Conservation (phyloP, 2,888 invertebrate genomes). For the Mythimna ferrago region DNA sequence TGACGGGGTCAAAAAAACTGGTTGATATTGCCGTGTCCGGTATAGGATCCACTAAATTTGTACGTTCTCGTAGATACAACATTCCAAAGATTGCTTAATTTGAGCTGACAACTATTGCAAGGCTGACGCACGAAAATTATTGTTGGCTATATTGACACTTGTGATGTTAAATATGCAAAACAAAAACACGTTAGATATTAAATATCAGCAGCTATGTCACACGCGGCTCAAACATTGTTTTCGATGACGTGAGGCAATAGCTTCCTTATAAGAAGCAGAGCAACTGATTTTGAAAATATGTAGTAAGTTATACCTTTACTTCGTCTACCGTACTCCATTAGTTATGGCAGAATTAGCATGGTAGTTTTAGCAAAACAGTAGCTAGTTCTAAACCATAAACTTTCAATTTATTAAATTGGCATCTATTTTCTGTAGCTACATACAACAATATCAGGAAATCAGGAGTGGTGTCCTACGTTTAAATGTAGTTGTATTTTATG, state of each 20-base stretch:
- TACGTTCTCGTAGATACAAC: constrained; percentile 60
- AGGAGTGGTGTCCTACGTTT: not conserved
- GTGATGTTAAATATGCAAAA: constrained; percentile 17
- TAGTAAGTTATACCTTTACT: not conserved
- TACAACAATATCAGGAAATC: not conserved
- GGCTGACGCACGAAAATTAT: constrained; percentile 41
- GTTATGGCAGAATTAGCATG: not conserved
- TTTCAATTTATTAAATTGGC: not conserved
- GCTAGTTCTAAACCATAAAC: not conserved
- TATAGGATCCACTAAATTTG: constrained; percentile 73
- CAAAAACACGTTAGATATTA: constrained; percentile 13
- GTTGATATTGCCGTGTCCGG: constrained; percentile 75
- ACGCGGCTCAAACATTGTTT: constrained; percentile 9
- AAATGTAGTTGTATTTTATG: not conserved
- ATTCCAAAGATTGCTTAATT: constrained; percentile 68
- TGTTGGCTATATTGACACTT: constrained; percentile 27
- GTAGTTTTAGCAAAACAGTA: not conserved
- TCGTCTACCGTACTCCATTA: not conserved
- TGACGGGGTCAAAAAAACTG: constrained; percentile 78
- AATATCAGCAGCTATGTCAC: constrained; percentile 19
- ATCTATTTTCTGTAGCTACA: not conserved
- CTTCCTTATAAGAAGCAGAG: not conserved
- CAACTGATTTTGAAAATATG: not conserved
- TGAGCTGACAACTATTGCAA: constrained; percentile 63
- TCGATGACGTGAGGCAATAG: not conserved